These are phyloP conservation scores for Macropodus opercularis DNA, from an alignment of 2,797 vertebrate genomes.

Conservation along the genomic window DNA sequence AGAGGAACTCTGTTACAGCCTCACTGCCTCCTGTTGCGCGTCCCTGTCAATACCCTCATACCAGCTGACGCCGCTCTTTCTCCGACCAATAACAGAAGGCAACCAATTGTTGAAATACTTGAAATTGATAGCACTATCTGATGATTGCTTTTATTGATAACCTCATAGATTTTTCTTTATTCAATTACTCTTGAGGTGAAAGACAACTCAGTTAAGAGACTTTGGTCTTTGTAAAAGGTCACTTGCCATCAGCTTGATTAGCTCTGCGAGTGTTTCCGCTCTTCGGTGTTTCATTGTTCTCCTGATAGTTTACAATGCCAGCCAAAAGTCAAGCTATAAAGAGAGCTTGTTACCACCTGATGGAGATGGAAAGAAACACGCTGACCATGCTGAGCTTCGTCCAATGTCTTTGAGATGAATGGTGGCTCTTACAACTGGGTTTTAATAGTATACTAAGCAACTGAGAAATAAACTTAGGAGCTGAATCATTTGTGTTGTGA, in stretches of 20 bases:
- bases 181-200: constrained; percentile 73
- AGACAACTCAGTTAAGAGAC: constrained; percentile 72
- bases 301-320: constrained; percentile 55
- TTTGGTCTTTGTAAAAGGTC: constrained; percentile 70
- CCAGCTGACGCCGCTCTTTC: constrained; percentile 37
- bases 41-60: constrained; percentile 50
- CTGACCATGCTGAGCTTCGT: constrained; percentile 22
- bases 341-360: constrained; percentile 27
- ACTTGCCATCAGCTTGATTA: constrained; percentile 70
- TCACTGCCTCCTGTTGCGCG: constrained; percentile 27
- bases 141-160: constrained; percentile 74
- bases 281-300: constrained; percentile 44
- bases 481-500: too few relatives aligned
- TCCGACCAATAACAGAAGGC: constrained; percentile 42
- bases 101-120: constrained; percentile 56
- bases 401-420: constrained; percentile 57
- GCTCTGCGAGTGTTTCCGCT: constrained; percentile 48
- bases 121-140: constrained; percentile 53
- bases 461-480: too few relatives aligned
- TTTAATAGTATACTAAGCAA: too few relatives aligned
- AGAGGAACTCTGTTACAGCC: constrained; percentile 40
- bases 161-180: constrained; percentile 73
- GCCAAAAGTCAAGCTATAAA: constrained; percentile 52
- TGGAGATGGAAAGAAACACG: constrained; percentile 23
- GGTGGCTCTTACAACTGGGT: too few relatives aligned